Evolutionary conservation across 1,140 invertebrate genomes (phyloP).

Genomic region (Hormaphis cornu): DNA sequence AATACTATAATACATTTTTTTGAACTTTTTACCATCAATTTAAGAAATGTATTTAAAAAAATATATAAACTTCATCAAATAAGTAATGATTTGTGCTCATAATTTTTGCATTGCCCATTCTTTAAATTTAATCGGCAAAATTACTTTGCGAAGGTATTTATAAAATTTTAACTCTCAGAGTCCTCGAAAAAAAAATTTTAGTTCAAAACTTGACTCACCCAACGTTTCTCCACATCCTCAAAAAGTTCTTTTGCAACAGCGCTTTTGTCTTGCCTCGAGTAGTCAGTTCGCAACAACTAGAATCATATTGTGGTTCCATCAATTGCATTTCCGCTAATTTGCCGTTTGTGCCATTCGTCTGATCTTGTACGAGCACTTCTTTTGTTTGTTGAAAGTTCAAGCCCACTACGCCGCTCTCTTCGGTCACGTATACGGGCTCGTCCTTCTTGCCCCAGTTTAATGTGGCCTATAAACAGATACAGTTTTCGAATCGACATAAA

Average conservation of each 20-base stretch:
- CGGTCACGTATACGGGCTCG: conserved; percentile 68
- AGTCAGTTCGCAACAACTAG: conserved; percentile 49
- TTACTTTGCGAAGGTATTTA: no score
- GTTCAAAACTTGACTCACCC: conserved; percentile 66
- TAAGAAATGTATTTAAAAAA: no score
- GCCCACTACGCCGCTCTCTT: conserved; percentile 73
- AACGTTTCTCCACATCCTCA: conserved; percentile 82
- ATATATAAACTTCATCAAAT: no score
- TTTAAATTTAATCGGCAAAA: no score
- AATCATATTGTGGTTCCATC: conserved; percentile 41
- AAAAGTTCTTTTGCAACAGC: conserved; percentile 83
- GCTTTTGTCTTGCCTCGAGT: conserved; percentile 55
- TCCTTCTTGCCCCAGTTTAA: conserved; percentile 71
- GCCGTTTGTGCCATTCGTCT: conserved; percentile 51
- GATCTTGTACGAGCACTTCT: conserved; percentile 69
- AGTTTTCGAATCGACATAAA: not conserved
- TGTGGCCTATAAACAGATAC: conserved; percentile 48
- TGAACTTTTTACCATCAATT: no score
- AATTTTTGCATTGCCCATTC: no score
- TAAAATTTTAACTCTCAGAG: no score
- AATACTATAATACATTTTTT: no score
- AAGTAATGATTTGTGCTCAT: no score
- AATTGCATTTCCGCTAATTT: conserved; percentile 23
- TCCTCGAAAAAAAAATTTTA: not conserved
- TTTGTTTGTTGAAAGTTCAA: conserved; percentile 83